phyloP scores from a whole-genome alignment of 2,797 vertebrate genomes.

The Nannoperca obscura region DNA sequence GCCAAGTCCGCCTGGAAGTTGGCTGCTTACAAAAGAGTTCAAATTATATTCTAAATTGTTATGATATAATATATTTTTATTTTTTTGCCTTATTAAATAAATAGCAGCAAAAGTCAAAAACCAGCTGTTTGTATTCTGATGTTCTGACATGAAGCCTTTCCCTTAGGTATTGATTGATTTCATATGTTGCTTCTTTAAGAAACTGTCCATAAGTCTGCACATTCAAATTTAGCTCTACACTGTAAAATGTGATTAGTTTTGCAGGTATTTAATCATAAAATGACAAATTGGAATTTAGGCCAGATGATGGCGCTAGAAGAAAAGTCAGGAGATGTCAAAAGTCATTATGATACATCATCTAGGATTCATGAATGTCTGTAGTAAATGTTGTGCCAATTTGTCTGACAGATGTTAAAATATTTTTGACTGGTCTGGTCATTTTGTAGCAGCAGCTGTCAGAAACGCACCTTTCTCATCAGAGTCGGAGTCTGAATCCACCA shows the following conservation, averaged over 20 bases:
- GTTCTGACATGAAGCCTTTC: background rate
- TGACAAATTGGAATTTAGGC: background rate
- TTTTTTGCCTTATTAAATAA: background rate
- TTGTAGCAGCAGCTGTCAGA: slow-evolving; percentile 9
- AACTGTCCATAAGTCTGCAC: background rate
- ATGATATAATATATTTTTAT: too few relatives aligned
- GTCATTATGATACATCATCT: background rate
- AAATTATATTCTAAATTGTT: background rate
- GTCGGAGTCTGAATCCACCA: slow-evolving; percentile 95
- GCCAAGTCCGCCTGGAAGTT: slow-evolving; percentile 96
- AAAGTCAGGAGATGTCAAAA: background rate
- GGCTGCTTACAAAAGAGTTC: slow-evolving; percentile 66
- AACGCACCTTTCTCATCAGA: slow-evolving; percentile 93
- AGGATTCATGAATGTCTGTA: background rate
- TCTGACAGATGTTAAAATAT: background rate
- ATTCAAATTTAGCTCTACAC: background rate
- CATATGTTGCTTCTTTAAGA: background rate
- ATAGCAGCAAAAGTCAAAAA: background rate
- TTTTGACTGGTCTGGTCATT: background rate
- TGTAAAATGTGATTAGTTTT: background rate
- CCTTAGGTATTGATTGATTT: background rate
- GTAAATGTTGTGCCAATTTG: background rate
- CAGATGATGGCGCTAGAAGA: background rate
- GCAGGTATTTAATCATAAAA: background rate
- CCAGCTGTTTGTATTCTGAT: background rate